Conservation (phyloP, 2,113 vertebrate species). For the Ramphastos sulfuratus region DNA sequence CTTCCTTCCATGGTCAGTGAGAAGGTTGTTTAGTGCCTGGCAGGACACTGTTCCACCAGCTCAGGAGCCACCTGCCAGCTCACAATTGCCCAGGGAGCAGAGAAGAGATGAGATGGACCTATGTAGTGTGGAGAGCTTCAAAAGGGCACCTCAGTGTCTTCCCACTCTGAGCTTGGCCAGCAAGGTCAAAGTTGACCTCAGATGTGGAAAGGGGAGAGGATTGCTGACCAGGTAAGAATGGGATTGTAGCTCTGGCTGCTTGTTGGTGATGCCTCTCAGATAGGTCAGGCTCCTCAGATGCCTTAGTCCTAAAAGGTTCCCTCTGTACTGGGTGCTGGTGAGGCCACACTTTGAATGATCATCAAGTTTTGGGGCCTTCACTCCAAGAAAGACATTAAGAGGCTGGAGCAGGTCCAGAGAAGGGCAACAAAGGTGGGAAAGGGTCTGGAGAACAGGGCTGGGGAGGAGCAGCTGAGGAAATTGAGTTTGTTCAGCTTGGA, state of each 20-base stretch:
- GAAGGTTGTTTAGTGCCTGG: background rate
- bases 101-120: background rate
- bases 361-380: no score
- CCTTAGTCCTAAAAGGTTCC: background rate
- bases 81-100: background rate
- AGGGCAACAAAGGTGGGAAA: no score
- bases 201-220: background rate
- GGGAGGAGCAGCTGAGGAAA: no score
- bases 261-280: background rate
- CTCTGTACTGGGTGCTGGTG: no score
- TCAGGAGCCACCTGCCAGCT: accelerated
- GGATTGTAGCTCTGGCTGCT: background rate
- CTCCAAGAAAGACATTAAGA: no score
- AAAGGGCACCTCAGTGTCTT: background rate
- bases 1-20: background rate
- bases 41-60: background rate
- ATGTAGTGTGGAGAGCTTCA: background rate
- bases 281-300: background rate
- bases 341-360: no score
- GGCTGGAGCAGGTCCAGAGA: no score
- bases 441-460: no score
- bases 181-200: background rate
- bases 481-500: no score
- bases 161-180: background rate
- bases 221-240: background rate